Evolutionary conservation across 2,797 vertebrate genomes (phyloP), one percentile per base, ranked within the genome.

Genomic region (Phalanger gymnotis): DNA sequence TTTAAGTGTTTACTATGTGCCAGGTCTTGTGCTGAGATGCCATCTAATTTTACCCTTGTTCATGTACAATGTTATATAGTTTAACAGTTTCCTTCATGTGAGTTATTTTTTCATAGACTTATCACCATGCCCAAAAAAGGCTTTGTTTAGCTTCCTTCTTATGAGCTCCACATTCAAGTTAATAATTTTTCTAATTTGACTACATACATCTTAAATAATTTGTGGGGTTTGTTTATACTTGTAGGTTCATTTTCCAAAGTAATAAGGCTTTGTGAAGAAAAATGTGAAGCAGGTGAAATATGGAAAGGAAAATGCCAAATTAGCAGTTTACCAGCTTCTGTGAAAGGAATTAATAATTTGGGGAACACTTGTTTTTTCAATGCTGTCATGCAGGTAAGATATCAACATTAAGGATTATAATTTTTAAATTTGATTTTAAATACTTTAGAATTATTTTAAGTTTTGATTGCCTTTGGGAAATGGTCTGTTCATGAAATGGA

Each of bases 361-460:
- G 99, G 99, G 89, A 99, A 99, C 98, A 99, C 99, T 3, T 99
- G 99, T 98, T 99, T 99, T 99, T 99, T 99, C 98, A 99, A 99
- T 96, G 99, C 99, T 87, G 99, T 99, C 27, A 99, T 99, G 99
- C 99, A 99, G 99, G 99, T 99, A 98, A 98, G 98, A 97, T 90
- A 90, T 61, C 95, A 95, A 96, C 91, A 92, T 56, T 94, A 95
- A 25, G 51, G 47, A 96, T 90, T 95, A 30, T 54, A 66, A 94
- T 93, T 92, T 94, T 12, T 90, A 95, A 87, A 89, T 19, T 11
- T 27, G 90, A 30, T 94, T 95, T 54, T 54, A 5, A 95, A 53
- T 87, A 61, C 61, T 97, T 98, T 92, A 61, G 94, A 97, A 94
- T 94, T 90, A 52, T 4, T 95, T 90, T 31, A 92, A 53, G 14